A percentile compares a stretch with the other conserved stretches of the same genome.
These are phyloP conservation scores for Euura saliciscinereae DNA, from an alignment of 1,140 invertebrate genomes.

Conservation along the genomic window DNA sequence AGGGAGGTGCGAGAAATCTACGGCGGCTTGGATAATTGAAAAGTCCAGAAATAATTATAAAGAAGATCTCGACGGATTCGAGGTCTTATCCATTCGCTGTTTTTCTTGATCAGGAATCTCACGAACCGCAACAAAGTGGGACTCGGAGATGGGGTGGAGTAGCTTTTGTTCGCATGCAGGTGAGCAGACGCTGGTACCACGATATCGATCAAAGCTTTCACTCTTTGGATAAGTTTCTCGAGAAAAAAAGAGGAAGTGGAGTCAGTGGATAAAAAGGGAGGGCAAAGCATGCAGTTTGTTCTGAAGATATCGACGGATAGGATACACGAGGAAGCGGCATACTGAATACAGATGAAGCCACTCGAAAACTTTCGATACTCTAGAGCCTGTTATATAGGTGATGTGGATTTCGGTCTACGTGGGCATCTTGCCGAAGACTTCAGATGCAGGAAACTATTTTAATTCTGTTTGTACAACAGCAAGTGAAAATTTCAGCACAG, in stretches of 20 bases:
- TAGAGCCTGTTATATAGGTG: not conserved
- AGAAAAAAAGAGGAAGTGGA: not conserved
- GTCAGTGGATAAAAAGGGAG: not conserved
- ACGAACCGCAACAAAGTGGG: no score
- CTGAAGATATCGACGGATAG: conserved; percentile 29
- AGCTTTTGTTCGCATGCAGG: no score
- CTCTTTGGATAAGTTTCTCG: conserved; percentile 12
- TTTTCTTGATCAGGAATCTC: no score
- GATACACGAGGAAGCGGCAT: conserved; percentile 22
- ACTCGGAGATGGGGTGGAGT: no score
- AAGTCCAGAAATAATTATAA: not conserved
- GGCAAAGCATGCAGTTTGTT: conserved; percentile 28
- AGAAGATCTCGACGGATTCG: no score
- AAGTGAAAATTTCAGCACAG: not conserved
- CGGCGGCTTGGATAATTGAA: not conserved
- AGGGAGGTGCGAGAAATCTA: not conserved
- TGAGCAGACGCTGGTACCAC: no score
- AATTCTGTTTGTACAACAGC: not conserved
- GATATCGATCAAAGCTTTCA: no score
- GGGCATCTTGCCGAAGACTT: not conserved
- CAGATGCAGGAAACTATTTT: not conserved
- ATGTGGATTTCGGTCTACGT: not conserved
- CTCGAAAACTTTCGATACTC: conserved; percentile 27
- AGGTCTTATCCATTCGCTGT: no score
- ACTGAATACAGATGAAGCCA: conserved; percentile 31